These are phyloP conservation scores for Hoplostethus mediterraneus DNA, from an alignment of 2,797 vertebrate species.

Conservation along the genomic window DNA sequence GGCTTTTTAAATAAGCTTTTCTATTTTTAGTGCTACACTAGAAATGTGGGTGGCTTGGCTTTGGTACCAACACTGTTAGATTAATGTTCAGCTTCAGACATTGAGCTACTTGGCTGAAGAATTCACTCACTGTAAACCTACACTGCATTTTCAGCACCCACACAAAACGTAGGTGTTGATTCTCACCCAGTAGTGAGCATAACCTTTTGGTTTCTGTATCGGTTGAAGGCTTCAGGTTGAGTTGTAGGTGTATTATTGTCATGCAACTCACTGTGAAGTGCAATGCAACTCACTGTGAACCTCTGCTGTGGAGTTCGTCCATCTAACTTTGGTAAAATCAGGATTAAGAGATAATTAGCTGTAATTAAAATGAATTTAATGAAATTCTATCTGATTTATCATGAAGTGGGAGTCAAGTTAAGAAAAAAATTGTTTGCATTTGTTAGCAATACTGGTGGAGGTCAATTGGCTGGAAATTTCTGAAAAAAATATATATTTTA, in stretches of 20 bases:
- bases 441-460: no score
- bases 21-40: conserved; percentile 27
- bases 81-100: conserved; percentile 11
- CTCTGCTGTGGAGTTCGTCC: no score
- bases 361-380: no score
- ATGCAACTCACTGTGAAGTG: background rate
- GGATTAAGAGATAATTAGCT: no score
- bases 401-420: no score
- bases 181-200: background rate
- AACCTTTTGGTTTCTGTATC: background rate
- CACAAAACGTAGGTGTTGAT: background rate
- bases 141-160: background rate
- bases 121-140: conserved; percentile 8
- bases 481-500: no score
- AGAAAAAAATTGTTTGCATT: no score
- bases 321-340: no score
- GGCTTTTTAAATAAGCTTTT: conserved; percentile 19
- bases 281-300: background rate
- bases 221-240: no score
- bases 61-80: conserved; percentile 14
- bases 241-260: background rate
- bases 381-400: no score
- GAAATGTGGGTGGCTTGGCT: conserved; percentile 21
- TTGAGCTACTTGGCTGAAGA: conserved; percentile 11
- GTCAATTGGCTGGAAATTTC: no score